A percentile compares a stretch with the other conserved stretches of the same genome.
Evolutionary conservation across 2,113 vertebrate species (phyloP).

Genomic region (Hepsetus odoe): DNA sequence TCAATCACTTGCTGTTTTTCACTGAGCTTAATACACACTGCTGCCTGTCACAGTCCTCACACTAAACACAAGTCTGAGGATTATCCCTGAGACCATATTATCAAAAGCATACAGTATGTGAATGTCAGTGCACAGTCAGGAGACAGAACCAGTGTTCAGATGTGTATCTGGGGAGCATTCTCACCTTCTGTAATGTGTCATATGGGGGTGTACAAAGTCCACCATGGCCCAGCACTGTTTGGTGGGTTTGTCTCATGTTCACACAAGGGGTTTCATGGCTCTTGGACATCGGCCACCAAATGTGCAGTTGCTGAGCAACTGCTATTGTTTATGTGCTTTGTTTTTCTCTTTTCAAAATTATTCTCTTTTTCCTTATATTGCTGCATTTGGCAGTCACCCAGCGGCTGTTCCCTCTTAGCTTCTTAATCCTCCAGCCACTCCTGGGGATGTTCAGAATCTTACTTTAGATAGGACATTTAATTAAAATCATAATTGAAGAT

Average conservation of each 20-base stretch:
- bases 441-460: conserved; percentile 58
- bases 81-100: conserved; percentile 38
- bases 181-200: conserved; percentile 23
- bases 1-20: conserved; percentile 51
- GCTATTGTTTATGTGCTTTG: conserved; percentile 55
- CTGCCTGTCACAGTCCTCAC: conserved; percentile 14
- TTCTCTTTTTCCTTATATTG: conserved; percentile 38
- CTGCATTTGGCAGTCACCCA: conserved; percentile 21
- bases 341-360: conserved; percentile 37
- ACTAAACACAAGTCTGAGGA: conserved; percentile 35
- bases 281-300: conserved; percentile 51
- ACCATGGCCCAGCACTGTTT: conserved; percentile 11
- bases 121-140: conserved; percentile 36
- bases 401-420: conserved; percentile 54
- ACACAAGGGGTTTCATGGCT: conserved; percentile 30
- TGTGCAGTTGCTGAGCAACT: conserved; percentile 43
- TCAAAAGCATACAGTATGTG: conserved; percentile 39
- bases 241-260: conserved; percentile 35
- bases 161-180: conserved; percentile 17
- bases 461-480: conserved; percentile 85
- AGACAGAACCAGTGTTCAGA: conserved; percentile 10
- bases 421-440: conserved; percentile 59
- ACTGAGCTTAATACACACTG: conserved; percentile 33
- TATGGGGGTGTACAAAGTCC: conserved; percentile 21
- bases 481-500: conserved; percentile 93